A percentile compares a stretch with the other conserved stretches of the same genome.
Evolutionary conservation across 2,888 invertebrate genomes (phyloP).

Genomic region (Ochropleura plecta): DNA sequence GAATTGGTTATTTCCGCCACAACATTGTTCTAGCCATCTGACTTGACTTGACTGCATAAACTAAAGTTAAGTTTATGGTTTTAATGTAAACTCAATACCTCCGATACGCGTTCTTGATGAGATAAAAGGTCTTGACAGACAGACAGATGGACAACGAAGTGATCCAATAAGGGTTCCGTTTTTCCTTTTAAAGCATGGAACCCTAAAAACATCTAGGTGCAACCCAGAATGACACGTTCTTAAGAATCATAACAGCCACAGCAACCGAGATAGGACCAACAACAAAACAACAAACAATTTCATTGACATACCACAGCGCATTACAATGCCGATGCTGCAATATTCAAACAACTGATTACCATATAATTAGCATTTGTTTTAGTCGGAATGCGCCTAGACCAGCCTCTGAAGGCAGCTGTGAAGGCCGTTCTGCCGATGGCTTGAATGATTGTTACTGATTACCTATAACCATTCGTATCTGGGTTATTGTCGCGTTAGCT

Average conservation of each 20-base stretch:
- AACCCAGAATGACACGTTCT: neutral
- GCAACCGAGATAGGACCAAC: slow-evolving; percentile 19
- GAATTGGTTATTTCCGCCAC: neutral
- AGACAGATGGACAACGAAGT: too few species aligned
- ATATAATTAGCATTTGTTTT: slow-evolving; percentile 73
- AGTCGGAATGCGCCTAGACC: slow-evolving; percentile 64
- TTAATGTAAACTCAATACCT: too few species aligned
- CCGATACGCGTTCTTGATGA: too few species aligned
- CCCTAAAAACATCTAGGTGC: neutral
- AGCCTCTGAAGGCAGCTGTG: slow-evolving; percentile 66
- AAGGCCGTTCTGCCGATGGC: slow-evolving; percentile 65
- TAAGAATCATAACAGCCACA: slow-evolving; percentile 6
- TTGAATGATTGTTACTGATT: slow-evolving; percentile 66
- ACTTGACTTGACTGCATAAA: too few species aligned
- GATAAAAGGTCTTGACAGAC: too few species aligned
- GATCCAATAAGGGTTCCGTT: too few species aligned
- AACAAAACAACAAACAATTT: slow-evolving; percentile 42
- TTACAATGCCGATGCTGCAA: slow-evolving; percentile 61
- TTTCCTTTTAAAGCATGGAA: neutral
- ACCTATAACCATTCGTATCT: slow-evolving; percentile 58
- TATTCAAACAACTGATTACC: slow-evolving; percentile 65
- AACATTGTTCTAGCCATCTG: neutral
- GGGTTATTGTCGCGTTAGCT: slow-evolving; percentile 47
- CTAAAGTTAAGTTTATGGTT: too few species aligned
- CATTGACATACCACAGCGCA: slow-evolving; percentile 59